Percentiles rank a stretch among this genome's conserved stretches.
Conservation (phyloP, 2,113 vertebrate species). For the Isichthys henryi region DNA sequence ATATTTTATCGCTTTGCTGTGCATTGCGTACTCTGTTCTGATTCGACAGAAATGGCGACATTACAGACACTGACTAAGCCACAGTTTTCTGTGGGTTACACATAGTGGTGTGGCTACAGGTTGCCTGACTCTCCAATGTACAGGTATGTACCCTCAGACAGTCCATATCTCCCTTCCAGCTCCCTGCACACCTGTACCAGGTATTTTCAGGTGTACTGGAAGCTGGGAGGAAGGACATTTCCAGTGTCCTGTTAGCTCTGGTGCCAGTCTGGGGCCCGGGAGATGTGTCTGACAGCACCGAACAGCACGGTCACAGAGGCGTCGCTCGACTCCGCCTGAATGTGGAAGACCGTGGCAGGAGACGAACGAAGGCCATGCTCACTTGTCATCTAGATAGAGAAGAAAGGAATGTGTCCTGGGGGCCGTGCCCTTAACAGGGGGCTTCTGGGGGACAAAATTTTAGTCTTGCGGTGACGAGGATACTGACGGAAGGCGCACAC, state of each 20-base stretch:
- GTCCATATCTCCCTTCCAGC: neutral
- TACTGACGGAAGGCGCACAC: neutral
- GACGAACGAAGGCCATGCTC: neutral
- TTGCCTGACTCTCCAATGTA: neutral
- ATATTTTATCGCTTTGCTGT: neutral
- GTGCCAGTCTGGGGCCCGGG: neutral
- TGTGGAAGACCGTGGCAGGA: neutral
- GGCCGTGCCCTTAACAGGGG: constrained; percentile 38
- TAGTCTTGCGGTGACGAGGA: constrained; percentile 38
- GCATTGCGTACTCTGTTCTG: neutral
- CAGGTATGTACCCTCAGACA: neutral
- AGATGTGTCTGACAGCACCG: neutral
- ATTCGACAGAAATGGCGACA: neutral
- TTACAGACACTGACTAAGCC: neutral
- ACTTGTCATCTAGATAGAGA: constrained; percentile 40
- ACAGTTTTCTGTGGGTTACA: neutral
- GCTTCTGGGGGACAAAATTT: constrained; percentile 46
- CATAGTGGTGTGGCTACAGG: neutral
- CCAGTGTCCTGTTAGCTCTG: neutral
- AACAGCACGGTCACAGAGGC: neutral
- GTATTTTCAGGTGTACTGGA: too few species aligned
- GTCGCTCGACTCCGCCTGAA: neutral
- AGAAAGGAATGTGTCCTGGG: constrained; percentile 5
- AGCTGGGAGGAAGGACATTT: neutral
- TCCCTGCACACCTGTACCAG: neutral